Base-by-base conservation (phyloP, 2,113 vertebrate species). In the Antennarius striatus region DNA sequence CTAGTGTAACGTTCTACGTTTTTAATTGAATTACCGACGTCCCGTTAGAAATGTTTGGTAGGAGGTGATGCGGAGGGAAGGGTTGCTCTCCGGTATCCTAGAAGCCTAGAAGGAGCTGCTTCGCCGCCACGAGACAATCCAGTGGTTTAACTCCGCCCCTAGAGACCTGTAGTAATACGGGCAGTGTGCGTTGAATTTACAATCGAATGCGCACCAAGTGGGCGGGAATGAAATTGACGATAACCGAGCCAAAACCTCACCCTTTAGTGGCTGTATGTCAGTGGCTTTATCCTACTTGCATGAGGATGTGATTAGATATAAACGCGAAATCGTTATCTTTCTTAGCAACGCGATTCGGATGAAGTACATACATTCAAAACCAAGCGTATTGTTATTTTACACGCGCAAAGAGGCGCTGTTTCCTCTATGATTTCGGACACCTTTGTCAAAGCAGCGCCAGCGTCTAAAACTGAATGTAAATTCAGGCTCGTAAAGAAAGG, bases 121-220 rank as follows among this genome's bases (percentile, higher is more conserved):
- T 48, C 50, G 55, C 55, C 55, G 79, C 87, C 85, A 84, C 84
- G 82, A 88, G 81, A 86, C 80, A 63, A 46, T 73, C 84, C 86
- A 85, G 87, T 81, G 86, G 86, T 88, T 81, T 63, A 58, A 12
- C 86, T 75, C 88, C 84, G 73, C 82, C 81, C 68, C 73, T 10
- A 3, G 6, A n/a, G 29, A 49, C 50, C 45, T 65, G 56, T 52
- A 47, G 56, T 22, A 9, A 3, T 8, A n/a, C 48, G 15, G 17
- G 48, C 17, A 4, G 48, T 43, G 14, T 48, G 32, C 32, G 32
- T 36, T 36, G 32, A 4, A 36, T 36, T 36, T 36, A 36, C 2
- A 36, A 7, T 36, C 4, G 32, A 36, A 7, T 7, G 32, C 32
- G 32, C 32, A 7, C 15, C 10, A 10, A 32, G 36, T 9, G 2